Conservation (phyloP, 2,113 vertebrate genomes). For the Eptesicus fuscus region DNA sequence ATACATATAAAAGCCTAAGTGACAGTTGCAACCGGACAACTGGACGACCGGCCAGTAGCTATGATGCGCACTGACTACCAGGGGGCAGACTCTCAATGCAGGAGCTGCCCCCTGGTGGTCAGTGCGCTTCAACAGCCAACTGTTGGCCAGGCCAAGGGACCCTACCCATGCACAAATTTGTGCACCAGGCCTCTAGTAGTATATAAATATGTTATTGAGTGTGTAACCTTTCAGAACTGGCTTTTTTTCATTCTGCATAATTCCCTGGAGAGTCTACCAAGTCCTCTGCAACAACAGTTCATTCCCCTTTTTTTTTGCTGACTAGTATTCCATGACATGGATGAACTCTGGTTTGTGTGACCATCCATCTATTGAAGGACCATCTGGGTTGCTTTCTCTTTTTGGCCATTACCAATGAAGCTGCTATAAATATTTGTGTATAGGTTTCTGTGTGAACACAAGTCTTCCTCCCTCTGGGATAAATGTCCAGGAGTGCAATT, state of each 20-base stretch:
- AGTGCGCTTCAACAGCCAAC: too few species aligned
- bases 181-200: not conserved
- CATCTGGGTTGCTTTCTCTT: not conserved
- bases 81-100: too few species aligned
- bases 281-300: not conserved
- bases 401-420: not conserved
- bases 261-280: not conserved
- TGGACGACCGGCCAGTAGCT: too few species aligned
- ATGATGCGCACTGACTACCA: too few species aligned
- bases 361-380: not conserved
- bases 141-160: too few species aligned
- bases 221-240: not conserved
- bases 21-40: too few species aligned
- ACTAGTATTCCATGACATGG: not conserved
- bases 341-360: not conserved
- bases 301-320: not conserved
- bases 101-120: too few species aligned
- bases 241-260: slow-evolving; percentile 25
- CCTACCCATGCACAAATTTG: too few species aligned
- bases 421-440: not conserved
- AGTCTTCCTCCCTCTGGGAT: slow-evolving; percentile 2
- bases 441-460: not conserved
- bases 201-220: not conserved
- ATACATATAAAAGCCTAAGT: too few species aligned
- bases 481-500: not conserved